Conservation (phyloP, 2,888 invertebrate species). For the Graphium colonna region DNA sequence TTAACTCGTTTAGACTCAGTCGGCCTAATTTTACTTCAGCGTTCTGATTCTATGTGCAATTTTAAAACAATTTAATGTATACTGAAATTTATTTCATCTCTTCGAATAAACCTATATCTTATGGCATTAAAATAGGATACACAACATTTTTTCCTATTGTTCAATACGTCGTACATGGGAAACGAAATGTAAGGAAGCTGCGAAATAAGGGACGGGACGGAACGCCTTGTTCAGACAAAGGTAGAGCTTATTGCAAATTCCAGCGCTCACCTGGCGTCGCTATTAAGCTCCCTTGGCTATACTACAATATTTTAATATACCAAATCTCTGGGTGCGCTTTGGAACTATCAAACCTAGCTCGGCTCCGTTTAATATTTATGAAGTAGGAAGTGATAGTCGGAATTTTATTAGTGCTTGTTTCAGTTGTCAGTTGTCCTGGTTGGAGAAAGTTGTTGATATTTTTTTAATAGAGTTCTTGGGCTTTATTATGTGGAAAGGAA, state of each 20-base stretch:
- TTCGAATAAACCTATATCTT: too few species aligned
- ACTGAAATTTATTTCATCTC: too few species aligned
- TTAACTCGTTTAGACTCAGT: too few species aligned
- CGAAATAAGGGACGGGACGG: constrained; percentile 54
- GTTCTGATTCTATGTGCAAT: too few species aligned
- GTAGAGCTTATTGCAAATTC: constrained; percentile 75
- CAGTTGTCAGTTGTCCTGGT: background rate
- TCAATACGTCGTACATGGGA: constrained; percentile 49
- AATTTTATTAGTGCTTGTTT: background rate
- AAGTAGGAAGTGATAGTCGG: background rate
- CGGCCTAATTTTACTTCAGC: too few species aligned
- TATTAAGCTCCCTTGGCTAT: constrained; percentile 61
- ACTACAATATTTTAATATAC: constrained; percentile 42
- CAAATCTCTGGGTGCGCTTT: constrained; percentile 12
- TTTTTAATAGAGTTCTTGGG: too few species aligned
- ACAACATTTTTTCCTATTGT: constrained; percentile 35
- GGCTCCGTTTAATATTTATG: constrained; percentile 1
- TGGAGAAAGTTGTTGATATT: background rate
- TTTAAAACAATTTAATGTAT: too few species aligned
- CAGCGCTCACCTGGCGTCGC: constrained; percentile 61
- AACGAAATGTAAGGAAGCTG: constrained; percentile 67
- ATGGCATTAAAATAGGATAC: constrained; percentile 27
- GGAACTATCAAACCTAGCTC: constrained; percentile 5
- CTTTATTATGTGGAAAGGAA: too few species aligned
- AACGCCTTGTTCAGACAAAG: constrained; percentile 59